Percentiles rank a stretch among this genome's conserved stretches.
Evolutionary conservation across 2,888 invertebrate species (phyloP).

Genomic region (Apoda limacodes): DNA sequence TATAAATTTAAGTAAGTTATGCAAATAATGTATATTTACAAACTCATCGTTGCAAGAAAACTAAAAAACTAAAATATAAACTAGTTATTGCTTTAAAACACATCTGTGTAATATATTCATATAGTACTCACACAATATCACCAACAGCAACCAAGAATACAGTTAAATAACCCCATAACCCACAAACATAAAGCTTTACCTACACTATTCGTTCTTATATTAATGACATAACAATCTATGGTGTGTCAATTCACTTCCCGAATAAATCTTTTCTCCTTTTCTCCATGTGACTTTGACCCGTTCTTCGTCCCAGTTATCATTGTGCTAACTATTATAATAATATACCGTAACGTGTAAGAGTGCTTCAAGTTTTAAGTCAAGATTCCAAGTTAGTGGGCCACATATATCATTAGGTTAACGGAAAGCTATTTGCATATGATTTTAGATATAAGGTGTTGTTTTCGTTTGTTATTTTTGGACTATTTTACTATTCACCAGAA

Average conservation of each 20-base stretch:
- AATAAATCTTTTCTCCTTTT: conserved; percentile 29
- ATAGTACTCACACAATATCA: no score
- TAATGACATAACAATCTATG: conserved; percentile 37
- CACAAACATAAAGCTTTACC: conserved; percentile 20
- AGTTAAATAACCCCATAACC: conserved; percentile 23
- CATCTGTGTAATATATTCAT: no score
- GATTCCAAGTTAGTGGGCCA: conserved; percentile 49
- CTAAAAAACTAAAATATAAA: no score
- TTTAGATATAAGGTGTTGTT: conserved; percentile 25
- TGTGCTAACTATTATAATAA: conserved; percentile 42
- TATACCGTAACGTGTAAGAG: conserved; percentile 57
- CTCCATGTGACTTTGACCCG: conserved; percentile 51
- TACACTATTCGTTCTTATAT: conserved; percentile 23
- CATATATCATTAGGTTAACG: conserved; percentile 61
- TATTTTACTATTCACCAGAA: no score
- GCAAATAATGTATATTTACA: no score
- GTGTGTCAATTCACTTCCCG: conserved; percentile 25
- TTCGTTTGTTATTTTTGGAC: conserved; percentile 8
- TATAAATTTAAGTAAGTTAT: no score
- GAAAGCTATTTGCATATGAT: conserved; percentile 43
- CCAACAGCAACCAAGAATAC: conserved; percentile 11
- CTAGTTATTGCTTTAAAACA: no score
- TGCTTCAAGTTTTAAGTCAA: conserved; percentile 33
- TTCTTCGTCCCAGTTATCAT: conserved; percentile 45
- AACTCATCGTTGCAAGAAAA: no score